phyloP scores from a whole-genome alignment of 2,888 invertebrate species.

The Ophion ellenae region DNA sequence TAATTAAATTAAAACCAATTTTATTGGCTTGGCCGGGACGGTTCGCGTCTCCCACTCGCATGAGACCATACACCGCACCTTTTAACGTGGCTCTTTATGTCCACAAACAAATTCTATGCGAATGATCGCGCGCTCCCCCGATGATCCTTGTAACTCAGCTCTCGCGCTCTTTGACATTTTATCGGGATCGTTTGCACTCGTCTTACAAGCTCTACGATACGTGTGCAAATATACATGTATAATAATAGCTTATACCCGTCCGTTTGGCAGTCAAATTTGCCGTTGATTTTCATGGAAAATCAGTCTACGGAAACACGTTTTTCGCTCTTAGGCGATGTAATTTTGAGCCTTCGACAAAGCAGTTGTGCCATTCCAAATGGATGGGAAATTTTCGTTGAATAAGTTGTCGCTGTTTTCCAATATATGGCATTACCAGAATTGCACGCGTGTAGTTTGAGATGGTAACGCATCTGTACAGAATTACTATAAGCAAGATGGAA shows the following conservation, averaged over 20 bases:
- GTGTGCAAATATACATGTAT: conserved; percentile 9
- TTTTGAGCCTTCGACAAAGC: not conserved
- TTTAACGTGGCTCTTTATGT: conserved; percentile 79
- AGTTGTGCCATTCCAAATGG: too few species aligned
- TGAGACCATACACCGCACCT: conserved; percentile 55
- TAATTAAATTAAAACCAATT: conserved; percentile 81
- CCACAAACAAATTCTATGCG: conserved; percentile 79
- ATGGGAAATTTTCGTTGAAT: too few species aligned
- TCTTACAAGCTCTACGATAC: conserved; percentile 35
- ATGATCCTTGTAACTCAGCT: conserved; percentile 72
- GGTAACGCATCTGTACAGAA: too few species aligned
- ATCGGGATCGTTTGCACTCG: conserved; percentile 70
- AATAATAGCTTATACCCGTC: not conserved
- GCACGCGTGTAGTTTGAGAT: too few species aligned
- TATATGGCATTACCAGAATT: too few species aligned
- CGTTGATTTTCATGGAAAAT: too few species aligned
- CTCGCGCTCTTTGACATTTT: conserved; percentile 71
- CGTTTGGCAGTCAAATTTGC: too few species aligned
- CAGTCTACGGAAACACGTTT: too few species aligned
- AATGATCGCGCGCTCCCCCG: conserved; percentile 69
- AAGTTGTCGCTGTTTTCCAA: too few species aligned
- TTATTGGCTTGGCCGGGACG: conserved; percentile 74
- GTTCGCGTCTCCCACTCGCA: conserved; percentile 32
- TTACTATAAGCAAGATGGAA: too few species aligned
- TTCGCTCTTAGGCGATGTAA: not conserved